Evolutionary conservation across 1,140 invertebrate species (phyloP).

Genomic region (Drosophila bifasciata): DNA sequence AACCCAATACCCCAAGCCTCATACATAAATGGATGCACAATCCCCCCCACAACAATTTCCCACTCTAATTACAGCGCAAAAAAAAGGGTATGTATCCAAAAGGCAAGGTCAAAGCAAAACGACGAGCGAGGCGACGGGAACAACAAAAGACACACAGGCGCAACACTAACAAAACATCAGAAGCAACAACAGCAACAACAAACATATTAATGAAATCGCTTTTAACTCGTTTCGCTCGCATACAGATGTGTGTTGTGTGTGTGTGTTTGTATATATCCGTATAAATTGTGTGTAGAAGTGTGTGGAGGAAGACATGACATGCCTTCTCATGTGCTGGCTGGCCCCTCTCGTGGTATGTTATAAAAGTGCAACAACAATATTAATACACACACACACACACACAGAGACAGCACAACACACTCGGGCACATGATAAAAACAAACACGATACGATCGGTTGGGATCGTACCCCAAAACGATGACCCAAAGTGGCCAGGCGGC

Average conservation of each 20-base stretch:
- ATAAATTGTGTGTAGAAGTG: constrained; percentile 13
- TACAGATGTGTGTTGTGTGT: constrained; percentile 17
- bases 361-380: constrained; percentile 77
- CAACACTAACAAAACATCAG: constrained; percentile 35
- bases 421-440: constrained; percentile 68
- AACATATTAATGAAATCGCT: constrained; percentile 80
- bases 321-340: constrained; percentile 34
- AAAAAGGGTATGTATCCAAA: constrained; percentile 31
- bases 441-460: constrained; percentile 61
- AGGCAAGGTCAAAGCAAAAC: constrained; percentile 27
- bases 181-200: constrained; percentile 60
- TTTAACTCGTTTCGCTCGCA: constrained; percentile 76
- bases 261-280: constrained; percentile 7
- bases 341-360: constrained; percentile 46
- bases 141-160: constrained; percentile 25
- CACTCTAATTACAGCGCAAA: constrained; percentile 24
- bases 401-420: constrained; percentile 10
- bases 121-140: constrained; percentile 4
- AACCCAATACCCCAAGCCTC: not conserved
- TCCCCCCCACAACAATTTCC: constrained; percentile 5
- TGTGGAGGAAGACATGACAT: constrained; percentile 36
- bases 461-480: constrained; percentile 29
- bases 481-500: constrained; percentile 56
- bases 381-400: constrained; percentile 31
- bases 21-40: constrained; percentile 6